Evolutionary conservation across 2,113 vertebrate species (phyloP), one percentile per base, ranked within the genome.

Genomic region (Narcine bancroftii): DNA sequence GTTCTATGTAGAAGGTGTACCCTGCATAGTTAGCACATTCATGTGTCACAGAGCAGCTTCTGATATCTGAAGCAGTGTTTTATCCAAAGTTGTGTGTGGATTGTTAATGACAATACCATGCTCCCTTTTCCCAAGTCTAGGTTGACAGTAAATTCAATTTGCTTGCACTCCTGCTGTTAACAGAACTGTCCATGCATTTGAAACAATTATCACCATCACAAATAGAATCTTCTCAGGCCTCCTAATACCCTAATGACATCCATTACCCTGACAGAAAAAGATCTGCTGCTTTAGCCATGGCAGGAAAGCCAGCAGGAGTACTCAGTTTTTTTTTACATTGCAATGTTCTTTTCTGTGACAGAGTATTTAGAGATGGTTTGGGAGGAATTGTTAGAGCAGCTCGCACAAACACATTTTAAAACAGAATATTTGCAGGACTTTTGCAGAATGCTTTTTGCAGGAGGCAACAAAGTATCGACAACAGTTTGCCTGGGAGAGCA

Each of bases 131-230:
- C 39, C 45, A 50, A 42, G 45, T 3, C 77, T 29, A 50, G 77
- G 29, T 50, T 53, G 77, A 50, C 26, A 11, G 2, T 50, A 81
- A 50, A 81, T 81, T 81, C 42, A 47, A 81, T 81, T 81, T 81
- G 77, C 7, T 29, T 81, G 26, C 24, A 24, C 29, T 24, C 45
- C 77, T 81, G 45, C 45, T 50, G 77, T 81, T 81, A 50, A 13
- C 0, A 50, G 11, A 81, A 81, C 47, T 50, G 45, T 50, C 77
- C 77, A 81, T 81, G 45, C 45, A 45, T 81, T 47, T 3, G 24
- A 81, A 81, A 50, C 77, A 81, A 81, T 81, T 81, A 81, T 50
- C 50, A 81, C 19, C 47, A 81, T 50, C 24, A 60, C 56, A 81
- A 29, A 81, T 24, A 50, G 29, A 50, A 81, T 81, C 77, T 50